Conservation (phyloP, 1,140 invertebrate genomes). For the Lordiphosa clarofinis region DNA sequence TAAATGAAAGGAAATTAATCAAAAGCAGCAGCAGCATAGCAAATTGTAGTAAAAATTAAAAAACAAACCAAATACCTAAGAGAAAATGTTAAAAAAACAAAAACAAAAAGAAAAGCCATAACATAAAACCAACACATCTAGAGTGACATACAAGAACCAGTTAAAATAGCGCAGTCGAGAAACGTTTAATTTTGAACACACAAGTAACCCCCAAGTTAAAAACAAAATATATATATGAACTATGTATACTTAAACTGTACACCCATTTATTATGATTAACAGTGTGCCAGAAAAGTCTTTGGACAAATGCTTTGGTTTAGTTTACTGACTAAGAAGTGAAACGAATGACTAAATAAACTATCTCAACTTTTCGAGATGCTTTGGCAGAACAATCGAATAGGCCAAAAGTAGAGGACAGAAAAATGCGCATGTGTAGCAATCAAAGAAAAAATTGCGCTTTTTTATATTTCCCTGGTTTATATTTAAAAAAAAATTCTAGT, state of each 20-base stretch:
- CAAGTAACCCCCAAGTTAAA: too few relatives aligned
- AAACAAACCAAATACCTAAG: slow-evolving; percentile 29
- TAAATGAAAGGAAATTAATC: slow-evolving; percentile 65
- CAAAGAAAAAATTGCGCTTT: too few relatives aligned
- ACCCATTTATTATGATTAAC: background rate
- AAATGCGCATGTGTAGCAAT: too few relatives aligned
- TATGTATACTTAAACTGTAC: slow-evolving; percentile 12
- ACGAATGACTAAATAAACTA: too few relatives aligned
- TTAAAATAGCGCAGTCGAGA: slow-evolving; percentile 49
- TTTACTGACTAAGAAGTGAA: too few relatives aligned
- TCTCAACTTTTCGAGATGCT: too few relatives aligned
- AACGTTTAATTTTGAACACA: slow-evolving; percentile 23
- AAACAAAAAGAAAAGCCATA: slow-evolving; percentile 26
- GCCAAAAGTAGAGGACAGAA: too few relatives aligned
- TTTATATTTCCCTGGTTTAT: too few relatives aligned
- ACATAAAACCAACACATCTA: slow-evolving; percentile 26
- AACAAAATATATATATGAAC: slow-evolving; percentile 3
- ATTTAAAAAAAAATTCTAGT: too few relatives aligned
- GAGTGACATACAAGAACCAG: slow-evolving; percentile 16
- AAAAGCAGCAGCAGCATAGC: slow-evolving; percentile 64
- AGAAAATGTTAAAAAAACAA: slow-evolving; percentile 21
- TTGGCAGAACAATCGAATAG: too few relatives aligned
- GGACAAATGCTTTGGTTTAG: too few relatives aligned
- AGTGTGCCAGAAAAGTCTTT: too few relatives aligned
- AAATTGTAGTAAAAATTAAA: slow-evolving; percentile 62